Base-by-base conservation (phyloP, 64 coral and sea anemone genomes). In the Cladopsammia gracilis region DNA sequence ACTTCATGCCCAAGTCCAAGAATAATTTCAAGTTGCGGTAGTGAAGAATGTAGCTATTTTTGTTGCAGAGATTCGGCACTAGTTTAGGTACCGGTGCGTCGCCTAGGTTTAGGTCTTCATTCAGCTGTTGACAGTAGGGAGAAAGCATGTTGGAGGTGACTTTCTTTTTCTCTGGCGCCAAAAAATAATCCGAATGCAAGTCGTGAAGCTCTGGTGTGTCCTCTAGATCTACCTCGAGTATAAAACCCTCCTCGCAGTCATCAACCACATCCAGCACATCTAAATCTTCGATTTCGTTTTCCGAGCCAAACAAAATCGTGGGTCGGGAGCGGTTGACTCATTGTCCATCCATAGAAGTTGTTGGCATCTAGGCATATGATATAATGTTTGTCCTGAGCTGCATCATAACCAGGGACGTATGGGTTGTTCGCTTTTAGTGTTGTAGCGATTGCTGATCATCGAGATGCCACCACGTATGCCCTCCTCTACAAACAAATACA, bases 161-260 rank as follows among this genome's bases (percentile, higher is more conserved):
- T 51, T 87, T 87, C 64, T 70, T 71, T 54, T 71, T 87, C 66
- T 87, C 84, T 22, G 84, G 84, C 4, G 64, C 64, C 48, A 87
- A 66, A 24, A 64, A 64, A 66, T 87, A 87, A 72, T 71, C 64
- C n/a, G n/a, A n/a, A n/a, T n/a, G n/a, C n/a, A n/a, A n/a, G n/a
- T n/a, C n/a, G n/a, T n/a, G n/a, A n/a, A n/a, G n/a, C n/a, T n/a
- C n/a, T n/a, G n/a, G n/a, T n/a, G n/a, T n/a, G n/a, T n/a, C n/a
- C n/a, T n/a, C n/a, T n/a, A n/a, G n/a, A n/a, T n/a, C n/a, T n/a
- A n/a, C n/a, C n/a, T n/a, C n/a, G n/a, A n/a, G n/a, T n/a, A n/a
- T n/a, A n/a, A n/a, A n/a, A n/a, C n/a, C n/a, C n/a, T n/a, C n/a
- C n/a, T n/a, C n/a, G n/a, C 82, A 13, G 34, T 85, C 58, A 68